Evolutionary conservation across 2,888 invertebrate species (phyloP).

Genomic region (Eupithecia vulgata): DNA sequence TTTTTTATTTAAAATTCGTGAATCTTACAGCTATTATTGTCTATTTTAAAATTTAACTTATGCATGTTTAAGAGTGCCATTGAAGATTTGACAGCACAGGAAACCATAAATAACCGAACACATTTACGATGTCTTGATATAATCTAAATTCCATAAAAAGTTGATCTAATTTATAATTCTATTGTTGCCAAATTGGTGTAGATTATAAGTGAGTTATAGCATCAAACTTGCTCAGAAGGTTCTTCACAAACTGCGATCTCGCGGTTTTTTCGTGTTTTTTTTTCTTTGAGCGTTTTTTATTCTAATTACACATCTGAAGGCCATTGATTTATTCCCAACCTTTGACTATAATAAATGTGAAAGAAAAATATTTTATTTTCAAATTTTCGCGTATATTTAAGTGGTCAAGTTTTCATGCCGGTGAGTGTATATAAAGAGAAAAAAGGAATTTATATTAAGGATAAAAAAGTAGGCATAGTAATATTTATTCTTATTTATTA

Average conservation of each 20-base stretch:
- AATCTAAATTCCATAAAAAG: slow-evolving; percentile 23
- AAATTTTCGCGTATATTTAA: too few relatives aligned
- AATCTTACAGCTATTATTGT: neutral
- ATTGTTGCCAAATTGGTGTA: slow-evolving; percentile 41
- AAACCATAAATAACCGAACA: slow-evolving; percentile 27
- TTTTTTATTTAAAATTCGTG: neutral
- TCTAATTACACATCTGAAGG: too few relatives aligned
- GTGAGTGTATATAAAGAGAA: too few relatives aligned
- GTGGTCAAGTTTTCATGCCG: too few relatives aligned
- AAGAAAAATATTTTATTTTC: too few relatives aligned
- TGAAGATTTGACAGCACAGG: slow-evolving; percentile 15
- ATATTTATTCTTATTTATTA: too few relatives aligned
- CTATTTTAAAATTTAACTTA: neutral
- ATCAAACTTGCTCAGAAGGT: neutral
- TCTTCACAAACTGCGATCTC: neutral
- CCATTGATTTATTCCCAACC: too few relatives aligned
- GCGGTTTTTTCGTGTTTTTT: too few relatives aligned
- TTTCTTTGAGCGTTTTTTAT: too few relatives aligned
- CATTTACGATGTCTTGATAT: slow-evolving; percentile 13
- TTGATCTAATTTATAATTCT: slow-evolving; percentile 38
- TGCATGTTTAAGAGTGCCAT: slow-evolving; percentile 2
- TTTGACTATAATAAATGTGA: too few relatives aligned
- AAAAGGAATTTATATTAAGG: too few relatives aligned
- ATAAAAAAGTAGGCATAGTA: too few relatives aligned
- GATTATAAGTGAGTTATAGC: neutral